Base-by-base conservation (phyloP, 2,888 invertebrate genomes). In the Heliconius erato region DNA sequence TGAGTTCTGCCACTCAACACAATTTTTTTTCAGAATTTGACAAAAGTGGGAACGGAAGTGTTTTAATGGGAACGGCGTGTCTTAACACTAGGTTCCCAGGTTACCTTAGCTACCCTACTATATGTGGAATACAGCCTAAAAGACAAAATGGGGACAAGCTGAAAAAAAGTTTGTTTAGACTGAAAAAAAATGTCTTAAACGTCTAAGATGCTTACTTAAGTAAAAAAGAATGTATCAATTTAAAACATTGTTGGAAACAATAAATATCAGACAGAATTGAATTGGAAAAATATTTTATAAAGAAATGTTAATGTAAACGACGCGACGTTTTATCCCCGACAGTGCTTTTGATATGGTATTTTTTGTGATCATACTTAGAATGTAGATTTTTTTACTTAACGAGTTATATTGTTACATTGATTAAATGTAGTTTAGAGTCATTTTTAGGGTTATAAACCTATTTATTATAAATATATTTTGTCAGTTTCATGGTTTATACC, bases 161-260 rank as follows among this genome's bases (percentile, higher is more conserved):
- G 7, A 4, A 23, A 7, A 54, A 19, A 54, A 26, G 9, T 23
- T 14, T 74, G 2, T n/a, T 74, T 35, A 59, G 35, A 35, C 23
- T 49, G 23, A n/a, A 74, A 74, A 74, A 1, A 63, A 35, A 14
- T 63, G 74, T 35, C 23, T 63, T 23, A 74, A n/a, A 16, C 35
- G 32, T 14, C 74, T 59, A 63, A 63, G 74, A 59, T 35, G 49
- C 59, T 74, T 74, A 54, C 28, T 19, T 59, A 32, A 28, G 23
- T 59, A 59, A n/a, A 7, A 54, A 59, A 54, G 16, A 32, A 28
- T 23, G 2, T 54, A 54, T 32, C 54, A 35, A 35, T 76, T n/a
- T 76, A 23, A 76, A 76, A 59, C 35, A 59, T 32, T 76, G n/a
- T 59, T 59, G 12, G 35, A 16, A n/a, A 63, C 63, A 76, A 76